Base-by-base conservation (phyloP, 2,888 invertebrate genomes). In the Torymus texanus region DNA sequence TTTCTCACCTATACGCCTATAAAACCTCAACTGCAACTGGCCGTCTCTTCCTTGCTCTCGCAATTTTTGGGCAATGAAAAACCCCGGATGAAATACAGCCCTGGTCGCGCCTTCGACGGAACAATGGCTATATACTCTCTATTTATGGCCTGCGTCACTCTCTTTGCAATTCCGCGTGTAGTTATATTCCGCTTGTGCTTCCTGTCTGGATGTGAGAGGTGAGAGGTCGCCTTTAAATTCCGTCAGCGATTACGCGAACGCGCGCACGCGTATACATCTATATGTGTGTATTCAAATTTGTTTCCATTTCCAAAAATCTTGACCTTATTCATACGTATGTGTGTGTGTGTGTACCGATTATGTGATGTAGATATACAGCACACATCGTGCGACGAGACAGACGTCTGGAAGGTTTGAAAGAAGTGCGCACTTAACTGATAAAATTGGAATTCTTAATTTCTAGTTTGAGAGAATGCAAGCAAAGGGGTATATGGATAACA, bases 171-270 rank as follows among this genome's bases (percentile, higher is more conserved):
- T 79, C 79, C 53, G 66, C 63, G 2, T 29, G 29, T 29, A 5
- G 3, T 5, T 29, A 29, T 29, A 29, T 58, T 75, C 51, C 59
- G n/a, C 29, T 51, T 67, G 77, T 72, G 51, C 77, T 77, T 77
- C 77, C 77, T 77, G 76, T 76, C 70, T 70, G 56, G 55, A 41
- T 41, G 18, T 65, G 63, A 66, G 4, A 29, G 81, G 78, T 76
- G 78, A 80, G 58, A 81, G 78, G 76, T 81, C 78, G 66, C 10
- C 24, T 68, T 61, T 10, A 75, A 75, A 67, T 66, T 74, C 65
- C 59, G 29, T 13, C 58, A 16, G 58, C 56, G 16, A 63, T 56
- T 13, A 13, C 12, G 70, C 58, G 16, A 29, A 5, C 29, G 18
- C 68, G 56, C 16, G 18, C 53, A 21, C 53, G 14, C 11, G 50